Conservation (phyloP, 2,888 invertebrate species). For the Hyppa rectilinea region DNA sequence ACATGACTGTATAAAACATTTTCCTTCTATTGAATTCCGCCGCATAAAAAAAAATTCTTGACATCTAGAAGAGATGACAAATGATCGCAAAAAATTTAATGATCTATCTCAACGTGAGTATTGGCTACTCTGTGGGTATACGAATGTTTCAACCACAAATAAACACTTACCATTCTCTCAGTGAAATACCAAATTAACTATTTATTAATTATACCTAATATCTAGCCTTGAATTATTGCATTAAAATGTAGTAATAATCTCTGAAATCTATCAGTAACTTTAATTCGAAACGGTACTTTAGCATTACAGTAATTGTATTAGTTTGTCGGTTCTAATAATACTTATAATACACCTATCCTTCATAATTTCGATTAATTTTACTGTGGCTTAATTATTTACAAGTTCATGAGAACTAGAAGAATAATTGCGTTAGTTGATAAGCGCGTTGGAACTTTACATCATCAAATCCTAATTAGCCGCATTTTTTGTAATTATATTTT, state of each 20-base stretch:
- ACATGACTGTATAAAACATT: not conserved
- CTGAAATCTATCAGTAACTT: constrained; percentile 22
- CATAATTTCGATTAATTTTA: constrained; percentile 14
- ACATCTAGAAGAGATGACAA: not conserved
- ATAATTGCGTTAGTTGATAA: not conserved
- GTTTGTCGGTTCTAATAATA: constrained; percentile 15
- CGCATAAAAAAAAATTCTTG: not conserved
- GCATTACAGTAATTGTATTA: constrained; percentile 12
- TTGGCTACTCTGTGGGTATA: not conserved
- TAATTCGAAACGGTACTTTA: constrained; percentile 34
- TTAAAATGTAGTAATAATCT: constrained; percentile 32
- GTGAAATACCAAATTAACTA: not conserved
- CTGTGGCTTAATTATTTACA: constrained; percentile 17
- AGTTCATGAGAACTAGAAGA: not conserved
- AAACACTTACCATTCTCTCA: constrained; percentile 4
- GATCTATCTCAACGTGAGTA: not conserved
- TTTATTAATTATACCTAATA: constrained; percentile 17
- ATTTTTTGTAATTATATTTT: no score
- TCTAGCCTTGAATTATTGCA: constrained; percentile 13
- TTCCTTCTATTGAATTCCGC: not conserved
- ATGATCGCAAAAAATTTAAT: not conserved
- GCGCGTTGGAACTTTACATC: not conserved
- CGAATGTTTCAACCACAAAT: not conserved
- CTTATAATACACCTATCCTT: constrained; percentile 12
- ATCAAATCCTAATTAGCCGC: not conserved